Conservation (phyloP, 2,888 invertebrate species). For the Folsomia candida region DNA sequence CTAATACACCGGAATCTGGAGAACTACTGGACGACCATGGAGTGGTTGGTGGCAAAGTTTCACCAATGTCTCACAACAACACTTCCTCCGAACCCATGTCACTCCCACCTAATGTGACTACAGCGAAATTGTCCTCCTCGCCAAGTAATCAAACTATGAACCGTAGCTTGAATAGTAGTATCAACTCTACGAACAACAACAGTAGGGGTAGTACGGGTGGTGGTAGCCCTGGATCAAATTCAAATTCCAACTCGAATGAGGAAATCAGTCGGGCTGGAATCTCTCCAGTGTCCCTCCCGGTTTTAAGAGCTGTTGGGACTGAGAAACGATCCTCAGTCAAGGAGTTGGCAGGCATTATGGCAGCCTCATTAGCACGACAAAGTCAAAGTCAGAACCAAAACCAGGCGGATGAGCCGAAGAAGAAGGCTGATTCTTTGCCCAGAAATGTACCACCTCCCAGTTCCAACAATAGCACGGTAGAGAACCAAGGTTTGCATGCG, state of each 20-base stretch:
- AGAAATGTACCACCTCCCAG: conserved; percentile 27
- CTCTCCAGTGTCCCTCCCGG: conserved; percentile 43
- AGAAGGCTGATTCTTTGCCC: conserved; percentile 47
- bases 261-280: conserved; percentile 25
- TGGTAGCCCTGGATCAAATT: conserved; percentile 6
- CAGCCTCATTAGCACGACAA: conserved; percentile 54
- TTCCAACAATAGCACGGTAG: conserved; percentile 16
- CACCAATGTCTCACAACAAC: conserved; percentile 30
- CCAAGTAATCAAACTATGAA: conserved; percentile 40
- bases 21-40: conserved; percentile 62
- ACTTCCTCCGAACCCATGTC: conserved; percentile 32
- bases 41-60: conserved; percentile 48
- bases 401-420: conserved; percentile 38
- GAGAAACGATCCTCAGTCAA: conserved; percentile 57
- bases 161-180: conserved; percentile 35
- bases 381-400: conserved; percentile 25
- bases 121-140: conserved; percentile 24
- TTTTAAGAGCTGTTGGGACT: conserved; percentile 27
- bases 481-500: conserved; percentile 50
- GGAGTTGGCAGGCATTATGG: conserved; percentile 59
- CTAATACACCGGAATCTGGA: conserved; percentile 64
- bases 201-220: conserved; percentile 28
- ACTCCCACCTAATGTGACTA: conserved; percentile 23
- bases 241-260: conserved; percentile 17
- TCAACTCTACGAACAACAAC: conserved; percentile 26